Conservation (phyloP, 2,797 vertebrate species). For the Sebastes diploproa region DNA sequence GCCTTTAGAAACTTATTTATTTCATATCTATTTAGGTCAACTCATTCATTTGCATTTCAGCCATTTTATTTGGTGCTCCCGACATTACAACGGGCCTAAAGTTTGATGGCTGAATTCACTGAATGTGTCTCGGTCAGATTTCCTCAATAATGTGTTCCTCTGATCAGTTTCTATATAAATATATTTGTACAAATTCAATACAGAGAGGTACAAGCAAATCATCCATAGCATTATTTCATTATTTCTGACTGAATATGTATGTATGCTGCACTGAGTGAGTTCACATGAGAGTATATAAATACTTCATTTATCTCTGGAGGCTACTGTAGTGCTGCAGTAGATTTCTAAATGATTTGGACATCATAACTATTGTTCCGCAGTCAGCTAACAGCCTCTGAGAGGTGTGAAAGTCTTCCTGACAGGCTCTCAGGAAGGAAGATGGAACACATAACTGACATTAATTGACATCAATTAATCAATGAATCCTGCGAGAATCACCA, state of each 20-base stretch:
- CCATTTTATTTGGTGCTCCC: background rate
- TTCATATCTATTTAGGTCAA: background rate
- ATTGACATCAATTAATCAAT: constrained; percentile 3
- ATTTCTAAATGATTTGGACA: background rate
- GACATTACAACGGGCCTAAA: background rate
- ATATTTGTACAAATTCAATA: background rate
- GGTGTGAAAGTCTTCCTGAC: constrained; percentile 16
- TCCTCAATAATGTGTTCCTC: background rate
- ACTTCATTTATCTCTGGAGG: background rate
- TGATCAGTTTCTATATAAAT: background rate
- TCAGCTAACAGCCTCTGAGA: background rate
- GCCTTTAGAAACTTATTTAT: background rate
- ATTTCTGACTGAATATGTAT: background rate
- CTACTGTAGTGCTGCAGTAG: background rate
- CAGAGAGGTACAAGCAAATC: background rate
- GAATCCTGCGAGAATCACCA: background rate
- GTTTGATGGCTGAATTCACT: background rate
- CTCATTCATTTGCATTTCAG: background rate
- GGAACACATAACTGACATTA: background rate
- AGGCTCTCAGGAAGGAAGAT: background rate
- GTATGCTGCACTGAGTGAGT: background rate
- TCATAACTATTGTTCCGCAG: too few species aligned
- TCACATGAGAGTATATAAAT: background rate
- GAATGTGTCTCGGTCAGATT: background rate
- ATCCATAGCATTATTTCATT: background rate